Percentiles rank a stretch among this genome's conserved stretches.
These are phyloP conservation scores for Macrobrachium nipponense DNA, from an alignment of 1,140 invertebrate genomes.

Conservation along the genomic window DNA sequence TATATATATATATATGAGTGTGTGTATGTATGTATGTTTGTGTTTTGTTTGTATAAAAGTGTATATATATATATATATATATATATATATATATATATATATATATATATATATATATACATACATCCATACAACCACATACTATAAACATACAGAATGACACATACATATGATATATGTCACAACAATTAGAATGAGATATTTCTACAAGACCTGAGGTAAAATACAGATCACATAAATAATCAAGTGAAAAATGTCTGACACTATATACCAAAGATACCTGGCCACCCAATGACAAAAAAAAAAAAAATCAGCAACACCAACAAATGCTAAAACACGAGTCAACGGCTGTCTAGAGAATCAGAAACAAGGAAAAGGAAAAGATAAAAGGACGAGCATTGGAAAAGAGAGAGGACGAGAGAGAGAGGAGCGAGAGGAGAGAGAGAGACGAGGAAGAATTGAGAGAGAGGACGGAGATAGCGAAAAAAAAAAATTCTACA, in stretches of 20 bases:
- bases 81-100: constrained; percentile 41
- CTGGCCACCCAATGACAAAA: not conserved
- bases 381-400: not conserved
- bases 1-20: constrained; percentile 1
- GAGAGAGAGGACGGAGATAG: too few species aligned
- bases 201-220: not conserved
- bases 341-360: not conserved
- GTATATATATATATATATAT: constrained; percentile 36
- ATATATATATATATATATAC: constrained; percentile 33
- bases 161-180: not conserved
- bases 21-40: too few species aligned
- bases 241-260: too few species aligned
- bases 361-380: not conserved
- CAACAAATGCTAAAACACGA: not conserved
- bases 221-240: too few species aligned
- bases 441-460: too few species aligned
- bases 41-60: not conserved
- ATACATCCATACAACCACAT: not conserved
- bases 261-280: too few species aligned
- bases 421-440: not conserved
- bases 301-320: not conserved
- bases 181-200: not conserved
- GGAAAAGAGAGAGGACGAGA: not conserved
- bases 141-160: not conserved
- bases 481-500: too few species aligned